Evolutionary conservation across 2,888 invertebrate species (phyloP), one percentile per base, ranked within the genome.

Genomic region (Phrixothrix hirtus): DNA sequence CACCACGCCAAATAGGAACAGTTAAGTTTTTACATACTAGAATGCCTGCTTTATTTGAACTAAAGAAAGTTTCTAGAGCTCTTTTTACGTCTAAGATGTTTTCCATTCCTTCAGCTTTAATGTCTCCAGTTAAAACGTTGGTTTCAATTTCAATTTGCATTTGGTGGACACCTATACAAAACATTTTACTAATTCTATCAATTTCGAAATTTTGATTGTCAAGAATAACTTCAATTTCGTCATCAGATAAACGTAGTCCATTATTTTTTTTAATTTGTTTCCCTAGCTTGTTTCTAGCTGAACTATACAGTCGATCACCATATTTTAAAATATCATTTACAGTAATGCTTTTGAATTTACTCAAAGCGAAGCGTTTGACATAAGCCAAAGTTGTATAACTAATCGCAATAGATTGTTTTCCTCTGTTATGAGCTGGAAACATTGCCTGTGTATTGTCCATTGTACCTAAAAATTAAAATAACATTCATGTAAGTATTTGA

Each of bases 251-350:
- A 21, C 15, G 21, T 9, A 55, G 12, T 6, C 36, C 48, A 30
- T 61, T 61, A 30, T 63, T 63, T 1, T 47, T 25, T n/a, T 57
- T 55, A 15, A 70, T 46, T 34, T 50, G 51, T 36, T 63, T 61
- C 16, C 58, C 64, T 3, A 66, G 59, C 5, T 55, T 41, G 11
- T 61, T 72, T 30, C 77, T 62, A 0, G 81, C 78, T 62, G 77
- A 75, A 0, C 80, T 80, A 63, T 83, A 80, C 1, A 87, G 67
- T 0, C 81, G 67, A 68, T 87, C 85, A 0, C 86, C 87, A 53
- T 85, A 85, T 58, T 81, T 82, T 6, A 86, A 62, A 1, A 85
- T 75, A 0, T 80, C 78, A 67, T 86, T 84, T 2, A 87, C 66
- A 0, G 84, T 72, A 1, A 74, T 67, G 0, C 80, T 69, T 39